Base-by-base conservation (phyloP, 1,140 invertebrate species). In the Camponotus vicinus region DNA sequence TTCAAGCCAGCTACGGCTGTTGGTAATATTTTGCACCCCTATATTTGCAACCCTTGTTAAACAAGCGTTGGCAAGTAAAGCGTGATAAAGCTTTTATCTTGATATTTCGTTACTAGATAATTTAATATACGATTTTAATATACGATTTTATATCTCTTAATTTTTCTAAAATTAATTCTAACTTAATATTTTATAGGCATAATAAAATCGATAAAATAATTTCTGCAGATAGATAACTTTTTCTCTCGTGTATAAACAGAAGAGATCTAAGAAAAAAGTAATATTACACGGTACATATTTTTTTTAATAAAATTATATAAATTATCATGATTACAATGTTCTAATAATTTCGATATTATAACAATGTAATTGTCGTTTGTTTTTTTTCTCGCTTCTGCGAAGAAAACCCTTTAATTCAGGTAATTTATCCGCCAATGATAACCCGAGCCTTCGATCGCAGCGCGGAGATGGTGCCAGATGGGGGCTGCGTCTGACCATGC, bases 391-490 rank as follows among this genome's bases (percentile, higher is more conserved):
- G 4, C 2, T n/a, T 42, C 63, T n/a, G 15, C 37, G n/a, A 69
- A 6, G 27, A 15, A 42, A 45, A 40, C 21, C 13, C 27, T 5
- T 15, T 15, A 40, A 45, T 9, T 2, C 11, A 7, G 32, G 34
- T 27, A 57, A 42, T 73, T 67, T 52, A 45, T 63, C 21, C 6
- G 9, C 2, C 15, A 67, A 49, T 13, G 21, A 63, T 87, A 79
- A 77, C 6, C 18, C 11, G n/a, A 73, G 32, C 32, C 52, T 73
- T 75, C 37, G 7, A 8, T 11, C 15, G 21, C 21, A 11, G 52
- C 64, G 40, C 61, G 3, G 27, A 91, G 91, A 90, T 92, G 89
- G 86, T 88, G 86, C 55, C 73, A 83, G 66, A 11, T 11, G 52
- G 42, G 37, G n/a, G 61, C 61, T 84, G 67, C 84, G 91, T 76